These are phyloP conservation scores for Sisyra terminalis DNA, from an alignment of 2,888 invertebrate genomes.

Conservation along the genomic window DNA sequence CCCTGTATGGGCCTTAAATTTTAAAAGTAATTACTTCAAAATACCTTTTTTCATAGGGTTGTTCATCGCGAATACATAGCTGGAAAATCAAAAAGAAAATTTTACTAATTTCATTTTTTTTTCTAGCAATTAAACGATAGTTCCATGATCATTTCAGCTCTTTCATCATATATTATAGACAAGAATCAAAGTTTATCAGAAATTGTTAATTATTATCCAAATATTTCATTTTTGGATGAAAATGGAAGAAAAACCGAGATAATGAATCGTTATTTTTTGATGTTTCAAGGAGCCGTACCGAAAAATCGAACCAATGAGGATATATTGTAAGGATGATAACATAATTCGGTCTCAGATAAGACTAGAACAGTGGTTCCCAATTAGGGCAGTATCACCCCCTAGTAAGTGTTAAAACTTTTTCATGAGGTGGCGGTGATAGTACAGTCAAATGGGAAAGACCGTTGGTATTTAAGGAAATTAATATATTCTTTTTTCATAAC, in stretches of 20 bases:
- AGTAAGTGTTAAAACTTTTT: too few relatives aligned
- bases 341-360: too few relatives aligned
- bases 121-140: slow-evolving; percentile 80
- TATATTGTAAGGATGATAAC: slow-evolving; percentile 42
- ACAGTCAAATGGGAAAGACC: too few relatives aligned
- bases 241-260: slow-evolving; percentile 56
- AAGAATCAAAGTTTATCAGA: slow-evolving; percentile 40
- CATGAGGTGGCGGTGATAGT: too few relatives aligned
- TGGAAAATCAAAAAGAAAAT: not conserved
- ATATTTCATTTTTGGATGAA: slow-evolving; percentile 47
- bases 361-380: too few relatives aligned
- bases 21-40: too few relatives aligned
- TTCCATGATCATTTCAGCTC: slow-evolving; percentile 77
- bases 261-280: slow-evolving; percentile 76
- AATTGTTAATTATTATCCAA: slow-evolving; percentile 63
- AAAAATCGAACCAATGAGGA: slow-evolving; percentile 32
- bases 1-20: too few relatives aligned
- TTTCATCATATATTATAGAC: slow-evolving; percentile 62
- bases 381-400: too few relatives aligned
- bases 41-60: not conserved
- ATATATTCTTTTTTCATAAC: too few relatives aligned
- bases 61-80: not conserved
- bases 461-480: too few relatives aligned
- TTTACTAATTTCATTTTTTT: slow-evolving; percentile 2
- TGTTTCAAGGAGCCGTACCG: slow-evolving; percentile 47